phyloP scores from a whole-genome alignment of 2,797 vertebrate species.

The Coregonus suidteri region DNA sequence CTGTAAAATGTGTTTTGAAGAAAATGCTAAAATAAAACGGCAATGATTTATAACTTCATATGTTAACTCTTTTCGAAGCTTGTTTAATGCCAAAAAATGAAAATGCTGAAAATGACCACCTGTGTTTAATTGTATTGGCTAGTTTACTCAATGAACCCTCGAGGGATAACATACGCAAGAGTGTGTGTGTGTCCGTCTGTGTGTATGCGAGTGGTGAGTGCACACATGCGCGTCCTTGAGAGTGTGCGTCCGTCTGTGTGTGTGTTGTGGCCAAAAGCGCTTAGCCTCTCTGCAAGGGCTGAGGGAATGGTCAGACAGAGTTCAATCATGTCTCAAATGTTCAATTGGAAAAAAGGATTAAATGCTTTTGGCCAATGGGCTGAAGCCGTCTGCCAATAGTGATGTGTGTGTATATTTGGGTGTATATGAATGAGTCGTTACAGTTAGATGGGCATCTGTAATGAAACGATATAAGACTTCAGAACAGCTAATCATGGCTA shows the following conservation, averaged over 20 bases:
- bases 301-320: constrained; percentile 44
- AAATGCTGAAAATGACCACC: constrained; percentile 63
- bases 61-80: constrained; percentile 61
- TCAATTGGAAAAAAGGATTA: constrained; percentile 42
- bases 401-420: constrained; percentile 38
- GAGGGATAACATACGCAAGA: constrained; percentile 45
- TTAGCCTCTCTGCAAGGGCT: constrained; percentile 45
- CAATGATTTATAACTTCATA: constrained; percentile 64
- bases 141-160: constrained; percentile 44
- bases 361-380: constrained; percentile 54
- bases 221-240: too few species aligned
- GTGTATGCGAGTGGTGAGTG: background rate
- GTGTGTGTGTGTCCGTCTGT: background rate
- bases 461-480: constrained; percentile 12
- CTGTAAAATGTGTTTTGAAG: constrained; percentile 57
- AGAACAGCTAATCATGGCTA: too few species aligned
- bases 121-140: constrained; percentile 43
- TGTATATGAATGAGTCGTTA: constrained; percentile 27
- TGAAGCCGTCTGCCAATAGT: constrained; percentile 50
- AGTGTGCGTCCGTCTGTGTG: constrained; percentile 48
- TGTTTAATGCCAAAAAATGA: constrained; percentile 61
- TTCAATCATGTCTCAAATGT: constrained; percentile 62
- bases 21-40: constrained; percentile 59
- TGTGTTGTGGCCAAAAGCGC: constrained; percentile 32
- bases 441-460: constrained; percentile 27